phyloP scores from a whole-genome alignment of 1,140 invertebrate genomes.

The Uloborus diversus region DNA sequence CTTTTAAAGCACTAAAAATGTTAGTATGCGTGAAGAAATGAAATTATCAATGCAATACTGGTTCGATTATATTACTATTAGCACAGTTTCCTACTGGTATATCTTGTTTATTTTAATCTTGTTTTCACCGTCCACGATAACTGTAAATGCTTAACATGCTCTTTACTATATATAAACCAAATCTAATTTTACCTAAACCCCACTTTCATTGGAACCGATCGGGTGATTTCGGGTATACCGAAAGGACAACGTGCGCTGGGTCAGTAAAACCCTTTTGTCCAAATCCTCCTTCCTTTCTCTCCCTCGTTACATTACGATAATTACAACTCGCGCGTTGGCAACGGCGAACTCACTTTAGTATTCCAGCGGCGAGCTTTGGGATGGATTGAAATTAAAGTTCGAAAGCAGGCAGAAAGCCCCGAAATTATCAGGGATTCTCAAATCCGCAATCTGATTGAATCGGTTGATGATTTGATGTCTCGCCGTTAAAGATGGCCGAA shows the following conservation, averaged over 20 bases:
- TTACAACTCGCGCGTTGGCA: constrained; percentile 2
- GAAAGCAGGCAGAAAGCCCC: constrained; percentile 10
- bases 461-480: constrained; percentile 24
- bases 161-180: constrained; percentile 26
- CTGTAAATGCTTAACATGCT: too few relatives aligned
- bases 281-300: background rate
- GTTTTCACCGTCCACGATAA: too few relatives aligned
- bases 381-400: constrained; percentile 47
- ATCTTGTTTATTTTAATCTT: too few relatives aligned
- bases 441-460: constrained; percentile 44
- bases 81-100: too few relatives aligned
- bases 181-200: constrained; percentile 35
- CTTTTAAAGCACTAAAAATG: too few relatives aligned
- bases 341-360: background rate
- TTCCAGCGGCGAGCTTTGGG: constrained; percentile 5
- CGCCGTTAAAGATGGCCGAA: constrained; percentile 23
- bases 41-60: too few relatives aligned
- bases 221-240: constrained; percentile 19
- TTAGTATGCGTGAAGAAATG: too few relatives aligned
- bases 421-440: constrained; percentile 15
- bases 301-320: constrained; percentile 42
- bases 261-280: constrained; percentile 42
- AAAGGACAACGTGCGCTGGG: constrained; percentile 16
- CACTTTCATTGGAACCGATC: background rate
- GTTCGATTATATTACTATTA: too few relatives aligned